A percentile compares a stretch with the other conserved stretches of the same genome.
Evolutionary conservation across 2,113 vertebrate genomes (phyloP).

Genomic region (Propithecus coquereli): DNA sequence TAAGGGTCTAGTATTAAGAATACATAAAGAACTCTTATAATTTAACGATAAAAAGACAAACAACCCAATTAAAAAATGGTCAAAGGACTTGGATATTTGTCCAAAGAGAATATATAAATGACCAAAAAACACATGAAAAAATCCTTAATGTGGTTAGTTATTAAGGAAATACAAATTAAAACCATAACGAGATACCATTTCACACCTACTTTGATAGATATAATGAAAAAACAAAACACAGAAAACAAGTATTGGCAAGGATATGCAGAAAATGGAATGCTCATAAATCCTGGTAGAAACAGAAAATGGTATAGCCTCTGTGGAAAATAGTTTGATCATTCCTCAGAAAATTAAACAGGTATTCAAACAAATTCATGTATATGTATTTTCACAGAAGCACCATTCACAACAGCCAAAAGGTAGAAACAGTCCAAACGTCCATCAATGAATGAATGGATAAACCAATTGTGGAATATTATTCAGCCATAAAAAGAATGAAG

Average conservation of each 20-base stretch:
- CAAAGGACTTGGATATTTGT: not conserved
- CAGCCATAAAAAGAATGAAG: not conserved
- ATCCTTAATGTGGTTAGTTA: not conserved
- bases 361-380: not conserved
- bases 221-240: not conserved
- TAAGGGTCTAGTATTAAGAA: not conserved
- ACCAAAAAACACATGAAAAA: not conserved
- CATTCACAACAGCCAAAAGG: not conserved
- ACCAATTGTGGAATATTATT: not conserved
- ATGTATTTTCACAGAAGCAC: not conserved
- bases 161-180: conserved; percentile 36
- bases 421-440: not conserved
- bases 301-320: not conserved
- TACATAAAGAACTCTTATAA: not conserved
- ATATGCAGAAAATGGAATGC: not conserved
- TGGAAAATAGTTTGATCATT: not conserved
- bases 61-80: not conserved
- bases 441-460: not conserved
- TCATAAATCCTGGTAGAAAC: not conserved
- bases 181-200: not conserved
- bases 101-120: not conserved
- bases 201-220: not conserved
- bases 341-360: not conserved
- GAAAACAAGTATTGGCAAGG: not conserved
- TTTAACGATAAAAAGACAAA: not conserved